These are phyloP conservation scores for Cyprinodon diabolis DNA, from an alignment of 2,797 vertebrate genomes.

Conservation along the genomic window DNA sequence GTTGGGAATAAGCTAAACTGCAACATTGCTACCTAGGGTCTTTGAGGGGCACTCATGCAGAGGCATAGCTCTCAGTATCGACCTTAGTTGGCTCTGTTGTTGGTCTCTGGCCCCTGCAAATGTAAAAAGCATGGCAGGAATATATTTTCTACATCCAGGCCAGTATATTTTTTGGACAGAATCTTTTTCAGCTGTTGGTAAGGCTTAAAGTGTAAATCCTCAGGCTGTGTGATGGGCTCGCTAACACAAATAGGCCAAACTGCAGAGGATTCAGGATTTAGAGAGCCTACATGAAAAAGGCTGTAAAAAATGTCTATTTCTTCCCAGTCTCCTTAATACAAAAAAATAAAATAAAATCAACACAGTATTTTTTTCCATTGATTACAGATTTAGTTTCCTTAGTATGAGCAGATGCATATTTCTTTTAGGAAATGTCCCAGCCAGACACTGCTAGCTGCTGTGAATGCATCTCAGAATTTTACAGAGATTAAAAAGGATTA, in stretches of 20 bases:
- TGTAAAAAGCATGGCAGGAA: constrained; percentile 48
- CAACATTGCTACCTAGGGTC: constrained; percentile 39
- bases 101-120: constrained; percentile 61
- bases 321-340: constrained; percentile 27
- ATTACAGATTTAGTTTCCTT: constrained; percentile 1
- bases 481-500: constrained; percentile 20
- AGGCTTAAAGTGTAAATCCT: constrained; percentile 64
- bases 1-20: constrained; percentile 42
- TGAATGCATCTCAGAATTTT: constrained; percentile 13
- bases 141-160: constrained; percentile 60
- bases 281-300: constrained; percentile 35
- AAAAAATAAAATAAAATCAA: constrained; percentile 8
- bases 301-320: constrained; percentile 39
- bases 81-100: constrained; percentile 52
- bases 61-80: constrained; percentile 44
- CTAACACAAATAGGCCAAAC: constrained; percentile 50
- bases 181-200: constrained; percentile 60
- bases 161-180: constrained; percentile 55
- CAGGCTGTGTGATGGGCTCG: constrained; percentile 55
- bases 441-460: constrained; percentile 17
- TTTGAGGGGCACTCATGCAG: constrained; percentile 52
- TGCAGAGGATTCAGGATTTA: constrained; percentile 50
- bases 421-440: constrained; percentile 1
- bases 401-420: neutral
- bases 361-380: constrained; percentile 6